Evolutionary conservation across 2,888 invertebrate genomes (phyloP).

Genomic region (Thymelicus sylvestris): DNA sequence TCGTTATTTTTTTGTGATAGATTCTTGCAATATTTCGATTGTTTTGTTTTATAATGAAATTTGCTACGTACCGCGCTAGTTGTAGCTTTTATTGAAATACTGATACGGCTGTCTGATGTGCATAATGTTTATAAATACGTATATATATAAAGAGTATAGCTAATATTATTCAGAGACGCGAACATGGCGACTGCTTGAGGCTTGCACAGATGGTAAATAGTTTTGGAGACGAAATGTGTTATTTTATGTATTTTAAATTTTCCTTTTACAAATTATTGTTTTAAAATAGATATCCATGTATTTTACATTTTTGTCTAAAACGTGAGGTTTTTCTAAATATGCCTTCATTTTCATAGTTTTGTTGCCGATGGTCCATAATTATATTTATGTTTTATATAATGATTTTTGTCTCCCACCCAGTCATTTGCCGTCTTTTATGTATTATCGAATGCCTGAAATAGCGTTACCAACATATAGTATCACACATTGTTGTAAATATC

Average conservation of each 20-base stretch:
- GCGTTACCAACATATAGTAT: constrained; percentile 61
- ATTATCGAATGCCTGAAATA: constrained; percentile 40
- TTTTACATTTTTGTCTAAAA: too few species aligned
- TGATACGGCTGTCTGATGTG: constrained; percentile 45
- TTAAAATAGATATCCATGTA: background rate
- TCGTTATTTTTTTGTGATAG: constrained; percentile 66
- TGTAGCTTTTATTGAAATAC: constrained; percentile 53
- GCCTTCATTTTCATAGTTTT: too few species aligned
- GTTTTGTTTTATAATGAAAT: constrained; percentile 50
- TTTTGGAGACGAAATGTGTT: constrained; percentile 40
- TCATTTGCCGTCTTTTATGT: constrained; percentile 29
- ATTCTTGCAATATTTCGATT: constrained; percentile 70
- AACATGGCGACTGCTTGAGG: constrained; percentile 60
- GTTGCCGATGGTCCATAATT: background rate
- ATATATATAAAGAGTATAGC: constrained; percentile 50
- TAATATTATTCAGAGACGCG: constrained; percentile 45
- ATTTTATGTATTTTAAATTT: constrained; percentile 48
- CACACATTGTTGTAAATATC: constrained; percentile 69
- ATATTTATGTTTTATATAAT: background rate
- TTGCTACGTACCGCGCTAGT: constrained; percentile 64
- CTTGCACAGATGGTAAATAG: constrained; percentile 19
- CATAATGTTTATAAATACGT: constrained; percentile 41
- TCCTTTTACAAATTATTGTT: constrained; percentile 14
- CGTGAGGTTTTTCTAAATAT: too few species aligned
- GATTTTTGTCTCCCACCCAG: background rate